Evolutionary conservation across 2,113 vertebrate species (phyloP).

Genomic region (Nothoprocta perdicaria): DNA sequence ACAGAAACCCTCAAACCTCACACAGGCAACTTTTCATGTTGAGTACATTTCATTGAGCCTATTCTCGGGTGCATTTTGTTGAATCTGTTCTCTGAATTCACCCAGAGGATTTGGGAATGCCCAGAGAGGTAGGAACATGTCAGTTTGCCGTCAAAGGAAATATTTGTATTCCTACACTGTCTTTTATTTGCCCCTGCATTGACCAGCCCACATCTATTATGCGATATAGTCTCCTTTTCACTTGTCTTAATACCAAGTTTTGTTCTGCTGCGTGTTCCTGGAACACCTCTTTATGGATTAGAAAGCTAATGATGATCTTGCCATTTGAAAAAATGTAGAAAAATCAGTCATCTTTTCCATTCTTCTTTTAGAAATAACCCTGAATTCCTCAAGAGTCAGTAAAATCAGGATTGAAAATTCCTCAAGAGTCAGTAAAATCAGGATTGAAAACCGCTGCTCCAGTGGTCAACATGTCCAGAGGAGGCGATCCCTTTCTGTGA

Average conservation of each 20-base stretch:
- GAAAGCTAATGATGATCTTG: background rate
- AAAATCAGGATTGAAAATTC: background rate
- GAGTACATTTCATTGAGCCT: no score
- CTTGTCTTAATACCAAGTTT: background rate
- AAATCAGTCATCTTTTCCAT: background rate
- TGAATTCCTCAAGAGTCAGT: background rate
- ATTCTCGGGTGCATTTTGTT: background rate
- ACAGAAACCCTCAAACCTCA: background rate
- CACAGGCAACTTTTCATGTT: background rate
- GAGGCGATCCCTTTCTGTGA: background rate
- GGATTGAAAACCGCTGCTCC: background rate
- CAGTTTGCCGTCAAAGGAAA: background rate
- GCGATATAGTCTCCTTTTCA: background rate
- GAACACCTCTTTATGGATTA: background rate
- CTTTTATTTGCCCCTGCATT: background rate
- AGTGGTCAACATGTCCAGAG: no score
- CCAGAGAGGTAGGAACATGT: background rate
- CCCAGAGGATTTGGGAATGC: background rate
- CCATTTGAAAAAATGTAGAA: background rate
- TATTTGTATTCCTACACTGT: background rate
- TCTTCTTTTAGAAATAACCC: background rate
- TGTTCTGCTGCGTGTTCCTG: background rate
- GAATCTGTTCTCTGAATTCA: background rate
- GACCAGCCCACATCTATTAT: background rate
- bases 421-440: background rate